Conservation (phyloP, 1,140 invertebrate species). For the Polypedilum pembai region DNA sequence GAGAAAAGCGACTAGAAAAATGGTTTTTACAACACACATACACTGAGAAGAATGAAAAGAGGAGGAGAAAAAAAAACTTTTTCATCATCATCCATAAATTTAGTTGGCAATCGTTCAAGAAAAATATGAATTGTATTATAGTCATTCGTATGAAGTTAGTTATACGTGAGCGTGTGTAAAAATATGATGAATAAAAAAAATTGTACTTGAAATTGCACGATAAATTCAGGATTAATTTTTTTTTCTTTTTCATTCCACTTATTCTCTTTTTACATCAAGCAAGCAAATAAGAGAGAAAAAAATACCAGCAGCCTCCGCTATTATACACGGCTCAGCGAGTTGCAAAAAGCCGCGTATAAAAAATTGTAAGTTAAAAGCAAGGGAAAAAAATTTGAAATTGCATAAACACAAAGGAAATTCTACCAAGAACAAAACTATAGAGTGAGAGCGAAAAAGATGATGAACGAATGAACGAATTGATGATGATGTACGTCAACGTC, state of each 20-base stretch:
- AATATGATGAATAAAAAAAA: constrained; percentile 10
- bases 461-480: not conserved
- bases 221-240: constrained; percentile 8
- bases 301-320: not conserved
- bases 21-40: not conserved
- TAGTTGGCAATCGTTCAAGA: constrained; percentile 12
- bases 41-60: not conserved
- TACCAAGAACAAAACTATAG: not conserved
- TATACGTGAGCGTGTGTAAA: constrained; percentile 10
- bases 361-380: not conserved
- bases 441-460: not conserved
- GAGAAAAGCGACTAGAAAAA: constrained; percentile 17
- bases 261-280: constrained; percentile 11
- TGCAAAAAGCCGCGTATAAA: not conserved
- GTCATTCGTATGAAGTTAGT: constrained; percentile 6
- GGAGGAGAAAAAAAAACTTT: not conserved
- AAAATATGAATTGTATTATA: constrained; percentile 8
- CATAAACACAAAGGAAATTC: not conserved
- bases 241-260: constrained; percentile 7
- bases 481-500: constrained; percentile 5
- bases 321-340: constrained; percentile 2
- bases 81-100: constrained; percentile 13
- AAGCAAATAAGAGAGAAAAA: not conserved
- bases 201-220: constrained; percentile 6
- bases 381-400: not conserved